Base-by-base conservation (phyloP, 2,888 invertebrate genomes). In the Clostera curtula region DNA sequence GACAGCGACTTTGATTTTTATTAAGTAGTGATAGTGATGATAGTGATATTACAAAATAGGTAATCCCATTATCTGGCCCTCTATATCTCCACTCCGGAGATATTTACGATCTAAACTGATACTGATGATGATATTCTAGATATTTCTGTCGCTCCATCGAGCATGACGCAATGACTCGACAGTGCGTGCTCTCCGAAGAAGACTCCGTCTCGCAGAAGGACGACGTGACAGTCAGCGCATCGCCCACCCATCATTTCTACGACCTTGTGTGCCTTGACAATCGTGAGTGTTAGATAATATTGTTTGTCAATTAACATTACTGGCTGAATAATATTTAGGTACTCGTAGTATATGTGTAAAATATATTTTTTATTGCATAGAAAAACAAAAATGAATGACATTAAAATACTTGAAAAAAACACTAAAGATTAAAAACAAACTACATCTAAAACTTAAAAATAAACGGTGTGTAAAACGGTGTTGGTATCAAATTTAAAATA, bases 111-210 rank as follows among this genome's bases (percentile, higher is more conserved):
- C 6, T 5, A 6, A 5, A 6, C 15, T 5, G 4, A 15, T 15
- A 15, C 4, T 11, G 3, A 10, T 9, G 19, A 9, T 3, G 11
- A 18, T 14, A 29, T 40, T 40, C 10, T 46, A 90, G 90, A 60
- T 90, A 93, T 64, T 93, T 94, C 56, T 95, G 95, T 59, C 90
- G 95, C 14, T 95, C 95, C 2, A 91, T 96, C 21, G 94, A 95
- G 62, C 95, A 93, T 58, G 95, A 96, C 56, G 93, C 93, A 45
- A 91, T 92, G 85, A 92, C 92, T 2, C 89, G 91, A 29, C 91
- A 92, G 52, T 96, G 96, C 54, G 91, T 93, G n/a, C 85, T 96
- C 19, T 95, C 94, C 1, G 95, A 95, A 70, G 96, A 96, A 73
- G 95, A 96, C 63, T 95, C 95, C 0, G 90, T 93, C 19, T 95